These are phyloP conservation scores for Procambarus clarkii DNA, from an alignment of 1,140 invertebrate species.

Conservation along the genomic window DNA sequence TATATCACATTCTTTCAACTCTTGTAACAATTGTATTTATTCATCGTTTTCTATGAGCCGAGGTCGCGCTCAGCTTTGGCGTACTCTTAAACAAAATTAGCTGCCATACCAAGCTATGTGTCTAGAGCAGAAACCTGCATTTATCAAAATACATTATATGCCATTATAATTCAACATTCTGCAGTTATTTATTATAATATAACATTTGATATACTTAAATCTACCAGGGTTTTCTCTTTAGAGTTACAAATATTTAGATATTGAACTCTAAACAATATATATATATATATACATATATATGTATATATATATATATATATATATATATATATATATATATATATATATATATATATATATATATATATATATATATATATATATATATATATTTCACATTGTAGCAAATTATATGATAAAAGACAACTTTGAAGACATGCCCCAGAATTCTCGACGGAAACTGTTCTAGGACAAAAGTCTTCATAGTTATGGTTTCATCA, in stretches of 20 bases:
- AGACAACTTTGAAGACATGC: too few relatives aligned
- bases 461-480: too few relatives aligned
- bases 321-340: too few relatives aligned
- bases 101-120: neutral
- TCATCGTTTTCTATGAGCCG: neutral
- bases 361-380: too few relatives aligned
- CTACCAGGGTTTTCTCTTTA: neutral
- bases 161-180: neutral
- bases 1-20: neutral
- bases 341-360: too few relatives aligned
- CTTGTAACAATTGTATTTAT: neutral
- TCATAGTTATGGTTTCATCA: too few relatives aligned
- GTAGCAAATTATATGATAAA: too few relatives aligned
- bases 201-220: neutral
- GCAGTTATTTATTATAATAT: neutral
- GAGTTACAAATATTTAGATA: neutral
- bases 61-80: neutral
- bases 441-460: too few relatives aligned
- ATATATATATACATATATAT: constrained; percentile 17
- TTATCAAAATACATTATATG: constrained; percentile 29
- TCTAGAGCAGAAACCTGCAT: neutral
- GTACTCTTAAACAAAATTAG: neutral
- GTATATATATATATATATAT: constrained; percentile 24
- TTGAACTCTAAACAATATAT: too few relatives aligned
- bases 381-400: too few relatives aligned